Evolutionary conservation across 2,797 vertebrate species (phyloP).

Genomic region (Carduelis carduelis): DNA sequence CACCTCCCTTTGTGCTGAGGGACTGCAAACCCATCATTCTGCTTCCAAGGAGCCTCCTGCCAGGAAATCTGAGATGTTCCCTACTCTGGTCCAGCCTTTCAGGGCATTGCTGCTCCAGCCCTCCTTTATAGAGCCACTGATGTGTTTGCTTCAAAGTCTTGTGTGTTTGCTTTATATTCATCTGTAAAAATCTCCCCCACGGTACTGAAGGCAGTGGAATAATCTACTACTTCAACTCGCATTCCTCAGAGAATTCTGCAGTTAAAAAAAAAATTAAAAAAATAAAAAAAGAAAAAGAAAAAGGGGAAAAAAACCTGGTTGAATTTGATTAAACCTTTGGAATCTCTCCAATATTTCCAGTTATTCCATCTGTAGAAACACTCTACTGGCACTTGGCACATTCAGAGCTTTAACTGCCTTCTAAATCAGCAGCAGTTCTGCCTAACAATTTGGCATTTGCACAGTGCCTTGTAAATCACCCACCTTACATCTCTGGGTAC

Average conservation of each 20-base stretch:
- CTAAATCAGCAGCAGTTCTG: conserved; percentile 71
- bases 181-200: not conserved
- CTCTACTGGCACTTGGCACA: conserved; percentile 71
- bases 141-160: not conserved
- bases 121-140: not conserved
- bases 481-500: conserved; percentile 37
- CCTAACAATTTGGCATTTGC: conserved; percentile 72
- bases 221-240: conserved; percentile 47
- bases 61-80: not conserved
- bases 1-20: not conserved
- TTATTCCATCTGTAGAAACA: conserved; percentile 75
- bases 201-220: conserved; percentile 52
- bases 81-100: not conserved
- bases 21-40: not conserved
- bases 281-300: not conserved
- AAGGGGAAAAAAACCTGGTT: conserved; percentile 5
- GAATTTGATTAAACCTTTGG: conserved; percentile 74
- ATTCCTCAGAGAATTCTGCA: conserved; percentile 54
- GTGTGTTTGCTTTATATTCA: not conserved
- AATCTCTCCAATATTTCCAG: conserved; percentile 71
- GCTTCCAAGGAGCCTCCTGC: not conserved
- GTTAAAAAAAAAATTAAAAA: not conserved
- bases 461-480: conserved; percentile 66
- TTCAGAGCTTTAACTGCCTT: conserved; percentile 68
- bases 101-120: not conserved